Evolutionary conservation across 92 coral and sea anemone species (phyloP).

Genomic region (Actinernus sp.): DNA sequence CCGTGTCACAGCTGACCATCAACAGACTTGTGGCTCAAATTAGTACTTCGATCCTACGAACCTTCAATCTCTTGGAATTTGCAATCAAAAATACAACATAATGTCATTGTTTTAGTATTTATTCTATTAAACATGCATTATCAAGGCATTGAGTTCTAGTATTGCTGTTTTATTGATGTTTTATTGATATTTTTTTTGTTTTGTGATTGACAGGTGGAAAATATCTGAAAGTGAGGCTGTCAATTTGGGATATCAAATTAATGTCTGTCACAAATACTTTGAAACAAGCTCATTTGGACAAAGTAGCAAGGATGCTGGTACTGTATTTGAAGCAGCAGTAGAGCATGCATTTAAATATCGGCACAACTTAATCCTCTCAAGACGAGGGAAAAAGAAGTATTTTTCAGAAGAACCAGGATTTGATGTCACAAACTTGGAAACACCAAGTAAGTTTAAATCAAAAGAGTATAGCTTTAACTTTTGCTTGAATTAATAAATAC

Average conservation of each 20-base stretch:
- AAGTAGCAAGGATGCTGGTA: not conserved
- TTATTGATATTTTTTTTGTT: too few species aligned
- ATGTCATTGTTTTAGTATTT: too few species aligned
- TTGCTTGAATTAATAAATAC: too few species aligned
- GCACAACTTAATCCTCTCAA: not conserved
- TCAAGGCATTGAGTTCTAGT: too few species aligned
- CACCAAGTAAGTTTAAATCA: conserved; percentile 9
- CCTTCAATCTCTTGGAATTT: too few species aligned
- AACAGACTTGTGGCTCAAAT: too few species aligned
- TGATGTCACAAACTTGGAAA: conserved; percentile 29
- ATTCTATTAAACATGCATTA: too few species aligned
- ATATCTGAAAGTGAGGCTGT: conserved; percentile 1
- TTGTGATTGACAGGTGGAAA: conserved; percentile 1
- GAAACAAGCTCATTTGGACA: conserved; percentile 1
- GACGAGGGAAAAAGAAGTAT: not conserved
- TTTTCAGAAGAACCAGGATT: not conserved
- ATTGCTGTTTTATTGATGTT: too few species aligned
- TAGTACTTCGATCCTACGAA: too few species aligned
- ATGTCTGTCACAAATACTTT: not conserved
- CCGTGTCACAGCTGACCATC: too few species aligned
- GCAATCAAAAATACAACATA: not conserved
- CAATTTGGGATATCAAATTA: not conserved
- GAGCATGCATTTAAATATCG: conserved; percentile 29
- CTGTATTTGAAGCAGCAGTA: conserved; percentile 63
- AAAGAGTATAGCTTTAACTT: too few species aligned